phyloP scores from a whole-genome alignment of 2,797 vertebrate species.

The Coregonus suidteri region DNA sequence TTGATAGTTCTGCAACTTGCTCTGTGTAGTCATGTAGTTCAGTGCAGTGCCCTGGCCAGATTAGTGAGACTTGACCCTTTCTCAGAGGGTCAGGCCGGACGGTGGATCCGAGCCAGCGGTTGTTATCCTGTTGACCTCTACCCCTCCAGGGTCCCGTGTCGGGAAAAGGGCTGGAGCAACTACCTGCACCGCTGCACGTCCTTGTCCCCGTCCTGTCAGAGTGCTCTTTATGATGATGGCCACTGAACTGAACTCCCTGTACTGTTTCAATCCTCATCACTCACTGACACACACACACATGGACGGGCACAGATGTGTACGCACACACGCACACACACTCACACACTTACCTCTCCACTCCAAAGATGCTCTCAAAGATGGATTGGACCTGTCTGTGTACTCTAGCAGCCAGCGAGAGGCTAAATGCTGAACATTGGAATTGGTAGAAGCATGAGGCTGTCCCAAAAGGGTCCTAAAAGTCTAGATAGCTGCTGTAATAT shows the following conservation, averaged over 20 bases:
- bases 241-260: not conserved
- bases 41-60: not conserved
- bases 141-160: not conserved
- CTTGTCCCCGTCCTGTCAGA: not conserved
- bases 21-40: not conserved
- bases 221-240: not conserved
- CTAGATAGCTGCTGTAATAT: not conserved
- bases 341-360: not conserved
- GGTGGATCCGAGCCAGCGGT: not conserved
- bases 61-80: not conserved
- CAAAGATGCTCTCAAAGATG: not conserved
- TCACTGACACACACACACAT: not conserved
- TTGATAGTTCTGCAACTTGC: not conserved
- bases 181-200: constrained; percentile 2
- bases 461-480: not conserved
- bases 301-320: too few species aligned
- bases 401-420: not conserved
- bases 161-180: not conserved
- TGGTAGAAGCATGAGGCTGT: not conserved
- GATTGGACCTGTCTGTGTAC: not conserved
- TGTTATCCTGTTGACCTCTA: not conserved
- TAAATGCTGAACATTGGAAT: not conserved
- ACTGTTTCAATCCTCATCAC: not conserved
- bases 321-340: not conserved
- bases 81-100: not conserved